Evolutionary conservation across 2,888 invertebrate species (phyloP).

Genomic region (Neria commutata): DNA sequence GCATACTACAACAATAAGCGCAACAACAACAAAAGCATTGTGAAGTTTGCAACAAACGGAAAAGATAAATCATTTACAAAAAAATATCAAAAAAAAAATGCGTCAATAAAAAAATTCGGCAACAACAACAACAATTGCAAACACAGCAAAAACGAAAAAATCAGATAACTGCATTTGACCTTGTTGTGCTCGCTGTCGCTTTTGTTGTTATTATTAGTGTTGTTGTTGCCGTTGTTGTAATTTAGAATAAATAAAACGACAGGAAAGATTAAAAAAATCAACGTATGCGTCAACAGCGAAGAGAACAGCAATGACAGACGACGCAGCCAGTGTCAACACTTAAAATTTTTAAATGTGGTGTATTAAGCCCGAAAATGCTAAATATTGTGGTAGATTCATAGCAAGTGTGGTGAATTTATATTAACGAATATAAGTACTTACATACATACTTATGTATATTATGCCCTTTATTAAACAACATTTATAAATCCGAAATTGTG

Average conservation of each 20-base stretch:
- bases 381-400: too few relatives aligned
- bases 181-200: constrained; percentile 42
- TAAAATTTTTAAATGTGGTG: too few relatives aligned
- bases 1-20: constrained; percentile 15
- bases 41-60: constrained; percentile 35
- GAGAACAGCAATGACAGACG: not conserved
- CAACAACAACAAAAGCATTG: constrained; percentile 20
- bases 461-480: too few relatives aligned
- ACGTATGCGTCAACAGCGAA: constrained; percentile 15
- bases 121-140: constrained; percentile 21
- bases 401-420: too few relatives aligned
- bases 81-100: constrained; percentile 43
- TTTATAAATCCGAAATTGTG: too few relatives aligned
- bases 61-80: constrained; percentile 54
- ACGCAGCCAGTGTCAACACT: too few relatives aligned
- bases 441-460: not conserved
- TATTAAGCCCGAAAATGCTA: too few relatives aligned
- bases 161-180: constrained; percentile 53
- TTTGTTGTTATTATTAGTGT: too few relatives aligned
- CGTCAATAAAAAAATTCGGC: constrained; percentile 1
- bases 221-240: constrained; percentile 35
- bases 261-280: not conserved
- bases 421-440: constrained; percentile 4
- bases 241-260: constrained; percentile 5
- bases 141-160: not conserved